A percentile compares a stretch with the other conserved stretches of the same genome.
These are phyloP conservation scores for Macroteleia sp. DNA, from an alignment of 2,888 invertebrate genomes.

Conservation along the genomic window DNA sequence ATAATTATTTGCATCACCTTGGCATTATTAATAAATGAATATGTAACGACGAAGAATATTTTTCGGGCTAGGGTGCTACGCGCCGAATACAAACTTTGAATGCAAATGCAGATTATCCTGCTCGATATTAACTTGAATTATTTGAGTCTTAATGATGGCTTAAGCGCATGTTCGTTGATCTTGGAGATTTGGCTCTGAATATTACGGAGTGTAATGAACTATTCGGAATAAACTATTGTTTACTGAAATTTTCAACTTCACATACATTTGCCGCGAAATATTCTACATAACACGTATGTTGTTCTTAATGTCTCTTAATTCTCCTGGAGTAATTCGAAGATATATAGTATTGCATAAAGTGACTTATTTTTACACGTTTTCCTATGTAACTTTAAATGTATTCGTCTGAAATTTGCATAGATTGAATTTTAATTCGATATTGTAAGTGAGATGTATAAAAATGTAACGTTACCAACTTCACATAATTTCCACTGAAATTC, in stretches of 20 bases:
- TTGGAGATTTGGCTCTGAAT: constrained; percentile 83
- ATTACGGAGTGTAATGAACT: constrained; percentile 82
- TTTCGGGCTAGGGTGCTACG: constrained; percentile 29
- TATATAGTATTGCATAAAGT: no score
- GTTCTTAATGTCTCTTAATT: no score
- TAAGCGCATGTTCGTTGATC: constrained; percentile 82
- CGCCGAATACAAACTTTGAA: constrained; percentile 73
- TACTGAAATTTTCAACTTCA: constrained; percentile 52
- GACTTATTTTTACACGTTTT: no score
- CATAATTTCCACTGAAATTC: background rate
- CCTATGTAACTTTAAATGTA: no score
- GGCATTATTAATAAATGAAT: constrained; percentile 55
- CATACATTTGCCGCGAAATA: background rate
- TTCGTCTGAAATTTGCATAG: no score
- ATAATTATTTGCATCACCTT: constrained; percentile 49
- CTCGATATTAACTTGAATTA: constrained; percentile 83
- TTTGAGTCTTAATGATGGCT: constrained; percentile 84
- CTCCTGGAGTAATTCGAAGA: no score
- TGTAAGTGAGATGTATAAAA: no score
- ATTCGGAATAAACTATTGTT: constrained; percentile 71
- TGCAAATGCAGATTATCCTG: constrained; percentile 83
- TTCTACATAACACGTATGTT: no score
- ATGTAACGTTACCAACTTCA: no score
- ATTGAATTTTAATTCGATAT: no score
- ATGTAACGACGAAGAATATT: constrained; percentile 65